Evolutionary conservation across 1,140 invertebrate genomes (phyloP).

Genomic region (Drusus annulatus): DNA sequence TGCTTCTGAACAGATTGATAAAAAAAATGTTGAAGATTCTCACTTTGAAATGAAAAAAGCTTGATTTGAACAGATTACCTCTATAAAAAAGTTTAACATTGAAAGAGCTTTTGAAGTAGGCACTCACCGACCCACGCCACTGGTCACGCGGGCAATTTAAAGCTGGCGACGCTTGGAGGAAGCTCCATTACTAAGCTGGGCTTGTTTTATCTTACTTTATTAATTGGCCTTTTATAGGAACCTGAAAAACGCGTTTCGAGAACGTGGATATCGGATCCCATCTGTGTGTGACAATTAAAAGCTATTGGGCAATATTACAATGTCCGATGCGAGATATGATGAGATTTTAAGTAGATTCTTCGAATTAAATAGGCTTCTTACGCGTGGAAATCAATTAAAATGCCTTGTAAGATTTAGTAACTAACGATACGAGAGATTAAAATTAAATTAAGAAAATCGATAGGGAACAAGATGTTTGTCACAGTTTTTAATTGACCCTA

Average conservation of each 20-base stretch:
- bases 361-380: not conserved
- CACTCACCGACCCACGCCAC: not conserved
- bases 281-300: slow-evolving; percentile 14
- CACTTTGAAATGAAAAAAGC: too few relatives aligned
- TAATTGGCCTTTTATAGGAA: slow-evolving; percentile 29
- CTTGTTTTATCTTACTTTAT: slow-evolving; percentile 1
- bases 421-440: not conserved
- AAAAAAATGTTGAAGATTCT: too few relatives aligned
- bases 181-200: slow-evolving; percentile 12
- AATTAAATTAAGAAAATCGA: slow-evolving; percentile 9
- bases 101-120: too few relatives aligned
- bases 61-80: too few relatives aligned
- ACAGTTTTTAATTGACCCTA: not conserved
- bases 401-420: slow-evolving; percentile 2
- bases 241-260: slow-evolving; percentile 32
- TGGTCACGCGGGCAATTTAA: slow-evolving; percentile 7
- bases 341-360: not conserved
- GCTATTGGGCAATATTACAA: slow-evolving; percentile 31
- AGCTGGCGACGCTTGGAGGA: not conserved
- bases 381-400: slow-evolving; percentile 13
- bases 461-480: not conserved
- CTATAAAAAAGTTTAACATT: too few relatives aligned
- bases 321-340: not conserved
- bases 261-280: not conserved
- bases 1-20: too few relatives aligned